These are phyloP conservation scores for Neodiprion pinetum DNA, from an alignment of 1,140 invertebrate genomes.

Conservation along the genomic window DNA sequence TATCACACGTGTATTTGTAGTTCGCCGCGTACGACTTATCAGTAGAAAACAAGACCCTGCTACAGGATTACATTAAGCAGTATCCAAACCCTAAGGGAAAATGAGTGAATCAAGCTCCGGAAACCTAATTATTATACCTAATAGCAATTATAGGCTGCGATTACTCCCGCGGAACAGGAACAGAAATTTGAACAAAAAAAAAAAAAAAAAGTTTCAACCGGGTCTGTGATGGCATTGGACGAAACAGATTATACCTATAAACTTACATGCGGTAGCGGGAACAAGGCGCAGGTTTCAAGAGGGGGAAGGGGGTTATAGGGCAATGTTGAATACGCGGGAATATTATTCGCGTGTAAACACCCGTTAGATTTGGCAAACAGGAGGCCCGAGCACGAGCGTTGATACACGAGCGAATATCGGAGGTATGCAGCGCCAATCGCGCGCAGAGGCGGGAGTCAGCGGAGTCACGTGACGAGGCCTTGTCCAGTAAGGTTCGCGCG, in stretches of 20 bases:
- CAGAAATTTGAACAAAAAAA: not conserved
- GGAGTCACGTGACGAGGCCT: constrained; percentile 40
- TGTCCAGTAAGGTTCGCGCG: constrained; percentile 19
- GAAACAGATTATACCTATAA: not conserved
- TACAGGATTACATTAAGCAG: no score
- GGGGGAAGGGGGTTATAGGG: not conserved
- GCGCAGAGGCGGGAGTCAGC: not conserved
- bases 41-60: no score
- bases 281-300: not conserved
- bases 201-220: not conserved
- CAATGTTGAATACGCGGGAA: not conserved
- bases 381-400: not conserved
- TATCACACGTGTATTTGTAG: no score
- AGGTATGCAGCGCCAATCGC: constrained; percentile 10
- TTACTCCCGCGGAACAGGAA: no score
- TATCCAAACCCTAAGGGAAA: no score
- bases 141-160: no score
- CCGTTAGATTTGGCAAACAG: not conserved
- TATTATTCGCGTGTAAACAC: not conserved
- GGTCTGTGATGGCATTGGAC: not conserved
- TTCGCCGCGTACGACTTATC: no score
- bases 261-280: not conserved
- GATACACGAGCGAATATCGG: not conserved
- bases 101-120: no score
- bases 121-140: no score